Evolutionary conservation across 2,797 vertebrate species (phyloP), one percentile per base, ranked within the genome.

Genomic region (Myotis myotis): DNA sequence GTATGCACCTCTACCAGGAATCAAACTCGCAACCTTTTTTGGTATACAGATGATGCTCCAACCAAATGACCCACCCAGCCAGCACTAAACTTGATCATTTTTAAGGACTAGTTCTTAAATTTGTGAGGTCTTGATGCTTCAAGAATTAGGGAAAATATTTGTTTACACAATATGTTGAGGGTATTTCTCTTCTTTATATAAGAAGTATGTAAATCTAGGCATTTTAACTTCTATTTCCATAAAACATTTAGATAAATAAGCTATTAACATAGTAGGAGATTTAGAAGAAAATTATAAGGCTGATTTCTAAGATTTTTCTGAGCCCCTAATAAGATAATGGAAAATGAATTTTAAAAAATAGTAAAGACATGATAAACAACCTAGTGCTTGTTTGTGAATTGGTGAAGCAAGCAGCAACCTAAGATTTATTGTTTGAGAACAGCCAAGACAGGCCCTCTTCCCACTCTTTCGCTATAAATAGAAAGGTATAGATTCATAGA

Each of bases 341-440:
- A 94, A 87, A 87, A 80, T n/a, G 11, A 93, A 75, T 55, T 38
- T 72, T 44, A 78, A 38, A 93, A 95, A 82, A 81, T 51, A 53
- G 6, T 33, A 68, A 74, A 72, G 6, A 15, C 13, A 66, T 80
- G 36, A 33, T 47, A 87, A 95, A 41, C 6, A 87, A 87, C 28
- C 28, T n/a, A 38, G 10, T 68, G 8, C 72, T n/a, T 60, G 22
- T 62, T 33, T 91, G 19, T 94, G 80, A 80, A 57, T 0, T 66
- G 41, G 7, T 62, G 38, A 91, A 55, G 2, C 20, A 74, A 28
- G 55, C 3, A 85, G 36, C 23, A 85, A 86, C 47, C 41, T 62
- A 89, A 83, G 62, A 55, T 90, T 38, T 87, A 84, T 41, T 86
- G 38, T 80, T 38, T 71, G 36, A 84, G 87, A 17, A 89, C 87